Base-by-base conservation (phyloP, 1,140 invertebrate genomes). In the Archivesica marissinica region DNA sequence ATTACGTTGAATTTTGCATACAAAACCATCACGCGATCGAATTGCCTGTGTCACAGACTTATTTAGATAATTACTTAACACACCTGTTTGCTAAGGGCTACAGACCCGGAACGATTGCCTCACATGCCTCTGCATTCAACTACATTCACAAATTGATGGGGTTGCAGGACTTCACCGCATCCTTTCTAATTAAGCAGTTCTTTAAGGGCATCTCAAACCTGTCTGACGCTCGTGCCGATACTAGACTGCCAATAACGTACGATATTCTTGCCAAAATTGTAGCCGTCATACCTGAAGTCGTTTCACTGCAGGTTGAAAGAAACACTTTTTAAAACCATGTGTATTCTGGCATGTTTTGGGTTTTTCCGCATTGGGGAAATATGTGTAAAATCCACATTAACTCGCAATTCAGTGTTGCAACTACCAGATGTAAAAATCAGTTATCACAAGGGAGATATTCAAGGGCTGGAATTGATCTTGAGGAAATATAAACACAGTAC, bases 71-170 rank as follows among this genome's bases (percentile, higher is more conserved):
- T 28, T 79, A 61, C 66, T 30, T 17, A 7, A 17, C 78, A 2
- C 25, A 74, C 41, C 41, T 75, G 28, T 79, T 44, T 52, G 30
- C 13, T 2, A 2, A 70, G 23, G 33, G 28, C 23, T 59, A 41
- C 23, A 78, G 50, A 54, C 59, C 83, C 33, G 25, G 59, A 0
- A n/a, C 74, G 15, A 85, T 77, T 72, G 44, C 75, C 9, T 78
- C 75, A 23, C 74, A 78, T 70, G 52, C 79, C 1, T 86, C 84
- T 25, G 64, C 84, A 17, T 30, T 79, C 30, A 86, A 66, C 28
- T 86, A 86, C 30, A 64, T 86, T 44, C 84, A 86, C 54, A 86
- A 86, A 64, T 17, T 76, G 23, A 39, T 41, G 20, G 39, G 70
- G 17, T 23, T 52, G 20, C 28, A 44, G 20, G 76, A 86, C 44